phyloP scores from a whole-genome alignment of 2,797 vertebrate species.

The Arremon aurantiirostris region DNA sequence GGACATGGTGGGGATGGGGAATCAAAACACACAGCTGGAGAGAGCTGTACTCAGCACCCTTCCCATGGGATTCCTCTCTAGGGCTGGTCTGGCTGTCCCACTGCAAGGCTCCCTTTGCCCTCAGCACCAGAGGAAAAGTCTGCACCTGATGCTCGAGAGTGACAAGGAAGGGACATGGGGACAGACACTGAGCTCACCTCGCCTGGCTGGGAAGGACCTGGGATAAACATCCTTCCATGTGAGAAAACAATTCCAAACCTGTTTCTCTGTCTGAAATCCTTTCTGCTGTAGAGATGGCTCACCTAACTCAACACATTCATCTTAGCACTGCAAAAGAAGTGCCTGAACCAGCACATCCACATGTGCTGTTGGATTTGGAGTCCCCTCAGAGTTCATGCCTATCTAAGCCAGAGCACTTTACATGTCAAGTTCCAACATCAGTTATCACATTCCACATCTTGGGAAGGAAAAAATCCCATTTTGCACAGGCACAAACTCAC shows the following conservation, averaged over 20 bases:
- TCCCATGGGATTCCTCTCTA: not conserved
- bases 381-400: not conserved
- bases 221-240: not conserved
- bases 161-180: not conserved
- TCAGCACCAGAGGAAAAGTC: fast-evolving
- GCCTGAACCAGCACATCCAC: not conserved
- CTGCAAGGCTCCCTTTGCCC: fast-evolving
- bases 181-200: not conserved
- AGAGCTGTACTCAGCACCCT: not conserved
- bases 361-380: fast-evolving
- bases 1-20: not conserved
- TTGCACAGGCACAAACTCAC: not conserved
- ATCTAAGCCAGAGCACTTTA: not conserved
- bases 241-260: not conserved
- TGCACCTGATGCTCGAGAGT: not conserved
- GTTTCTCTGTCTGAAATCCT: not conserved
- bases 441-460: fast-evolving
- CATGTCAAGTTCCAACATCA: not conserved
- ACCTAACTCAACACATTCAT: not conserved
- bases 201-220: not conserved
- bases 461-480: not conserved
- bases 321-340: not conserved
- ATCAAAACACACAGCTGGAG: not conserved
- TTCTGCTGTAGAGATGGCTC: not conserved
- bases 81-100: not conserved